Percentiles rank a stretch among this genome's conserved stretches.
phyloP scores from a whole-genome alignment of 2,888 invertebrate genomes.

The Leucoptera coffeella region DNA sequence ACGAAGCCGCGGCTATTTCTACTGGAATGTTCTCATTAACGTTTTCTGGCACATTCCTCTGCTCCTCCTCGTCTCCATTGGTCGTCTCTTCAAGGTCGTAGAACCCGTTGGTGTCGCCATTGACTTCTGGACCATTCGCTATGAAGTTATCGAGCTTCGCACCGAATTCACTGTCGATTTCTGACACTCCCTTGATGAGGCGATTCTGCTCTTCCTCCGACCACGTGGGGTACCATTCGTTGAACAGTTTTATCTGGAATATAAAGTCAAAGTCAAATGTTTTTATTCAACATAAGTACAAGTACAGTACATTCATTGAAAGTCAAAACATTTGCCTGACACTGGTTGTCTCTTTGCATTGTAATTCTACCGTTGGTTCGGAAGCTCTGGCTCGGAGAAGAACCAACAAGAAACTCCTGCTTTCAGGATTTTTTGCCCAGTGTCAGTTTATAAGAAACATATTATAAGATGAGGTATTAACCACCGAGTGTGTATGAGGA shows the following conservation, averaged over 20 bases:
- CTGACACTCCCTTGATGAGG: slow-evolving; percentile 62
- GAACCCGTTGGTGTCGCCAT: slow-evolving; percentile 35
- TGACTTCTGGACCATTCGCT: slow-evolving; percentile 20
- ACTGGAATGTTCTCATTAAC: slow-evolving; percentile 21
- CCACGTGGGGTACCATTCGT: slow-evolving; percentile 81
- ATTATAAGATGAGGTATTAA: no score
- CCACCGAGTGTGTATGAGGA: no score
- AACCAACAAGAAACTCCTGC: no score
- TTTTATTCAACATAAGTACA: no score
- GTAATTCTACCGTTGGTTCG: no score
- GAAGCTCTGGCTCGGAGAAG: no score
- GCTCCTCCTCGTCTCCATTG: slow-evolving; percentile 9
- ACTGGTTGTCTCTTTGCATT: no score
- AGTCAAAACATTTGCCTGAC: no score
- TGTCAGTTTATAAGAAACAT: no score
- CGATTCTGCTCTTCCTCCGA: slow-evolving; percentile 64
- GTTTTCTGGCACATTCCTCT: slow-evolving; percentile 9
- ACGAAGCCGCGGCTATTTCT: slow-evolving; percentile 38
- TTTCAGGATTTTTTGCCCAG: no score
- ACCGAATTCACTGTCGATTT: slow-evolving; percentile 66
- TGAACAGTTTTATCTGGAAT: slow-evolving; percentile 69
- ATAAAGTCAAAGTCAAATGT: no score
- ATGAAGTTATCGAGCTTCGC: slow-evolving; percentile 57
- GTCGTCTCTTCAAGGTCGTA: slow-evolving; percentile 11
- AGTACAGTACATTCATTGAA: no score